These are phyloP conservation scores for Cyphotilapia sp. DNA, from an alignment of 2,113 vertebrate genomes.

Conservation along the genomic window DNA sequence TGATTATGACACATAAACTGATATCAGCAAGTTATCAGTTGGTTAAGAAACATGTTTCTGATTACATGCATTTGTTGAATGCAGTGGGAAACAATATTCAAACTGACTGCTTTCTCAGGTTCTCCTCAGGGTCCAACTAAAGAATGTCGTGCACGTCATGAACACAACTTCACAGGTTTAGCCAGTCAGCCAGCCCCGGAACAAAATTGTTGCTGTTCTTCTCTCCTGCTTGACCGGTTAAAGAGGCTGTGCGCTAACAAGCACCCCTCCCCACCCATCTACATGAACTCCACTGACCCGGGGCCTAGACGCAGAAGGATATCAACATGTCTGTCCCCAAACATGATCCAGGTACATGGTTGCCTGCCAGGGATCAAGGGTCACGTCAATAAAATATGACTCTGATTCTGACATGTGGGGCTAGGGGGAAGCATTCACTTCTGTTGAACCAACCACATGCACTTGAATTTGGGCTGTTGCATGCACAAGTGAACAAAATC, in stretches of 20 bases:
- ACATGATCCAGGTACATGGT: slow-evolving; percentile 63
- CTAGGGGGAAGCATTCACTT: background rate
- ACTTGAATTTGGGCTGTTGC: slow-evolving; percentile 37
- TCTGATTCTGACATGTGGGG: slow-evolving; percentile 35
- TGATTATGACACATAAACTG: background rate
- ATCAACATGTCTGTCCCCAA: slow-evolving; percentile 52
- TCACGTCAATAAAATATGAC: slow-evolving; percentile 49
- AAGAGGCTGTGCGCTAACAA: slow-evolving; percentile 17
- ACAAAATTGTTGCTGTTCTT: background rate
- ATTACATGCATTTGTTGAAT: background rate
- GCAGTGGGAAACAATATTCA: background rate
- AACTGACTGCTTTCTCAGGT: background rate
- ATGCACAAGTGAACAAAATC: background rate
- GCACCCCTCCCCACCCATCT: background rate
- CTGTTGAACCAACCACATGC: background rate
- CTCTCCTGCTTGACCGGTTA: background rate
- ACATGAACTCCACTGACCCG: slow-evolving; percentile 43
- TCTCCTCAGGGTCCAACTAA: background rate
- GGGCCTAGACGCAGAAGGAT: slow-evolving; percentile 23
- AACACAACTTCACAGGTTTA: slow-evolving; percentile 1
- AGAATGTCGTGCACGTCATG: background rate
- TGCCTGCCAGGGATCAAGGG: slow-evolving; percentile 62
- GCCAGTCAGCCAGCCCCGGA: background rate
- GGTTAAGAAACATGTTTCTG: background rate
- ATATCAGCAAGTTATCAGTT: background rate